These are phyloP conservation scores for Drosophila micromelanica DNA, from an alignment of 1,140 invertebrate species.

Conservation along the genomic window DNA sequence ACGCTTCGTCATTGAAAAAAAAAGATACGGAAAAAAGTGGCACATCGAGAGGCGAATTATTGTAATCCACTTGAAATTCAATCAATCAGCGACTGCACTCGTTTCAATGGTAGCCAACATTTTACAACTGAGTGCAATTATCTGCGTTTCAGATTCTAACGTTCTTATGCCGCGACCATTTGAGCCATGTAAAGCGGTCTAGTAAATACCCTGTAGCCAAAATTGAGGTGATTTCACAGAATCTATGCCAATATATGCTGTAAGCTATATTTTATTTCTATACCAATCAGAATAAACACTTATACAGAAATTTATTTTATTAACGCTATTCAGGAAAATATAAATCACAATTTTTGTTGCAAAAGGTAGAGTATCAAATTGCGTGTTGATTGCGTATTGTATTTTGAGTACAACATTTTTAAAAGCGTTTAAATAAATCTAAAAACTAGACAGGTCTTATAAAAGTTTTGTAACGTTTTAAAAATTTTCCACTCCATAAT, in stretches of 20 bases:
- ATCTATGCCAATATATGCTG: no score
- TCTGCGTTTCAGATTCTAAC: constrained; percentile 1
- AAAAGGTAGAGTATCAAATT: background rate
- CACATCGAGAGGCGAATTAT: constrained; percentile 58
- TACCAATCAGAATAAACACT: no score
- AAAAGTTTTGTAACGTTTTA: background rate
- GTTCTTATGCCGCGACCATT: background rate
- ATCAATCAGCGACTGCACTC: constrained; percentile 43
- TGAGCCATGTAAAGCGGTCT: background rate
- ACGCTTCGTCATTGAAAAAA: background rate
- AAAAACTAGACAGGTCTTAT: background rate
- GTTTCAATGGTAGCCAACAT: constrained; percentile 23
- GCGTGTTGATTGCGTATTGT: background rate
- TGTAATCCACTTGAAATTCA: constrained; percentile 74
- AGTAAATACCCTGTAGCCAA: background rate
- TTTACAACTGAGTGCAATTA: constrained; percentile 58
- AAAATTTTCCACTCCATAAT: background rate
- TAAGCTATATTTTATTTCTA: no score
- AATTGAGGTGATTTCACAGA: no score
- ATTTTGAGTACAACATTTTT: background rate
- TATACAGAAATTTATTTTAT: background rate
- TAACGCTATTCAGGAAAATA: no score
- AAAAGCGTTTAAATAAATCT: background rate
- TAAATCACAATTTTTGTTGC: no score
- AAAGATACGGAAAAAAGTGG: constrained; percentile 4